Conservation (phyloP, 2,888 invertebrate genomes). For the Boloria euphrosyne region DNA sequence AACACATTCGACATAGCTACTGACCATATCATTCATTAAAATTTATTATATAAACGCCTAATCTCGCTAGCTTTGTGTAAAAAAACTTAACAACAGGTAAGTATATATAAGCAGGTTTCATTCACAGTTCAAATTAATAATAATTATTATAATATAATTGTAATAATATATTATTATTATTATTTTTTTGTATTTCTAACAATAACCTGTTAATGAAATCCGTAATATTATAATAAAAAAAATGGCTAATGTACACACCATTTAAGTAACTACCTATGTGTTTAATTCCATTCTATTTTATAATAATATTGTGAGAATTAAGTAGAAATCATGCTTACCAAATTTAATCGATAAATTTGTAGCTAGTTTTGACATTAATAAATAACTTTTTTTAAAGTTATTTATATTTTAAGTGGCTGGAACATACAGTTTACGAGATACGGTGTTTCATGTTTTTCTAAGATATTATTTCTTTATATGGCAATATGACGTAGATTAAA, state of each 20-base stretch:
- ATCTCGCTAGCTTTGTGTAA: too few relatives aligned
- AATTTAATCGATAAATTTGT: constrained; percentile 13
- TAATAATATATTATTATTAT: too few relatives aligned
- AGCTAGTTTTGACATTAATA: constrained; percentile 4
- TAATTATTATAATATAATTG: too few relatives aligned
- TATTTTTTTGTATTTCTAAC: too few relatives aligned
- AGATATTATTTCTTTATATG: background rate
- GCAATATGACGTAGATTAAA: background rate
- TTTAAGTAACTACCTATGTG: background rate
- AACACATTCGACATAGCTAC: constrained; percentile 34
- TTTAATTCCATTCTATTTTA: background rate
- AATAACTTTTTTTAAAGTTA: constrained; percentile 20
- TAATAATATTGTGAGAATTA: background rate
- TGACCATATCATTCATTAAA: background rate
- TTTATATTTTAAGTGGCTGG: constrained; percentile 19
- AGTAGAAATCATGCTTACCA: constrained; percentile 19
- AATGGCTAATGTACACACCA: constrained; percentile 1
- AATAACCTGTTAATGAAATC: too few relatives aligned
- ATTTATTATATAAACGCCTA: too few relatives aligned
- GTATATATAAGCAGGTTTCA: too few relatives aligned
- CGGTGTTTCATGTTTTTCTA: background rate
- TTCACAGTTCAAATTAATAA: too few relatives aligned
- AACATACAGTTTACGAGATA: constrained; percentile 33
- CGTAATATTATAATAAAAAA: too few relatives aligned
- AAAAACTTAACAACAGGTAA: too few relatives aligned